These are phyloP conservation scores for Zaprionus nigranus DNA, from an alignment of 1,140 invertebrate species.

Conservation along the genomic window DNA sequence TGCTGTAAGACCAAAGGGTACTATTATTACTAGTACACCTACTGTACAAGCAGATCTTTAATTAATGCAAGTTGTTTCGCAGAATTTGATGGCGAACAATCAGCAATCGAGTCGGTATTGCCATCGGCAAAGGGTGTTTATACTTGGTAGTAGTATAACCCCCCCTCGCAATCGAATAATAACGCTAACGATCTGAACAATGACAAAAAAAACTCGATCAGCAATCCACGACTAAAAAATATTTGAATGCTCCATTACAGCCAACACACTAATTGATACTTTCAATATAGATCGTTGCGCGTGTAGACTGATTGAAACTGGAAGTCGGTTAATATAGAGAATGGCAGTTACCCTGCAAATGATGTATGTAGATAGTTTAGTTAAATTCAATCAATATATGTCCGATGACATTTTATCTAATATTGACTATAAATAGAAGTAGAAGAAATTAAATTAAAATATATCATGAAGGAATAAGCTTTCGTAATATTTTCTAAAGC, in stretches of 20 bases:
- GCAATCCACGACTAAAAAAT: slow-evolving; percentile 37
- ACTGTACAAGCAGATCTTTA: not conserved
- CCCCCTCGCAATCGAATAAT: slow-evolving; percentile 4
- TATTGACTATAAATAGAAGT: not conserved
- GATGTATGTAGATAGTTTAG: not conserved
- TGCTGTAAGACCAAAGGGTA: no score
- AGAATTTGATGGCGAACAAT: not conserved
- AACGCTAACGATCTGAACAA: slow-evolving; percentile 27
- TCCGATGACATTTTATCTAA: not conserved
- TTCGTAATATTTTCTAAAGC: not conserved
- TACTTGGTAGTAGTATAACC: not conserved
- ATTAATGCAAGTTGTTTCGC: not conserved
- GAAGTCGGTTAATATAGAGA: not conserved
- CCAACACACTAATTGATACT: slow-evolving; percentile 33
- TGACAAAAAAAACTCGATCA: slow-evolving; percentile 8
- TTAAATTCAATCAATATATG: not conserved
- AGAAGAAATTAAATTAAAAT: not conserved
- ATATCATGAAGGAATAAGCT: not conserved
- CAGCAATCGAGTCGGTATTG: not conserved
- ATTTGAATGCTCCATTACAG: slow-evolving; percentile 39
- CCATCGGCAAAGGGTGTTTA: not conserved
- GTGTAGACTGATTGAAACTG: slow-evolving; percentile 17
- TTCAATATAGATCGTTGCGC: slow-evolving; percentile 28
- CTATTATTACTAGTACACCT: not conserved
- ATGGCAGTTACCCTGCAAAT: not conserved